Conservation (phyloP, 1,140 invertebrate species). For the Drosophila busckii region DNA sequence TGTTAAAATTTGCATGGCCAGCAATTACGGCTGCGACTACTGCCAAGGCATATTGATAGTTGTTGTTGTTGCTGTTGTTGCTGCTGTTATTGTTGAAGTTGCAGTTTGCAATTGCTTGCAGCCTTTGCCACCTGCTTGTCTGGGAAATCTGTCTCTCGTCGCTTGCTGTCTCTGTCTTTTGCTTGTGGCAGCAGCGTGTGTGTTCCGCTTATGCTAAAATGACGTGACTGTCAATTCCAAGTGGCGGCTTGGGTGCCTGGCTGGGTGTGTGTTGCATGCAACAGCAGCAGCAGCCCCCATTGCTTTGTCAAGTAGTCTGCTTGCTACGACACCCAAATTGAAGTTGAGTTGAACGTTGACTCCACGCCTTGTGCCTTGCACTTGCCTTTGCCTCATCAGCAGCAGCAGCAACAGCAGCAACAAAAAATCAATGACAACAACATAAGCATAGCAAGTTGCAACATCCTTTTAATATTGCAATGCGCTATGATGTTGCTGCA, state of each 20-base stretch:
- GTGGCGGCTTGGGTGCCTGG: conserved; percentile 7
- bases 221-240: conserved; percentile 67
- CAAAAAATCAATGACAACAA: conserved; percentile 44
- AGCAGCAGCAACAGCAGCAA: conserved; percentile 54
- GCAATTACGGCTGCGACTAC: conserved; percentile 65
- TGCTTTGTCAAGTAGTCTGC: conserved; percentile 62
- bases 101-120: conserved; percentile 27
- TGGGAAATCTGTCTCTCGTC: conserved; percentile 47
- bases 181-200: conserved; percentile 49
- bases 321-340: conserved; percentile 55
- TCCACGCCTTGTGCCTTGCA: conserved; percentile 20
- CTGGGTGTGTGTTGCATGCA: neutral
- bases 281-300: conserved; percentile 1
- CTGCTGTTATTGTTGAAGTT: conserved; percentile 5
- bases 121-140: conserved; percentile 71
- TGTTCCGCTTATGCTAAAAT: conserved; percentile 69
- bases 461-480: conserved; percentile 46
- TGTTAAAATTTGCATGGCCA: conserved; percentile 62
- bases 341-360: conserved; percentile 18
- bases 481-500: too few species aligned
- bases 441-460: conserved; percentile 7
- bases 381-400: conserved; percentile 60
- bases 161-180: conserved; percentile 4
- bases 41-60: conserved; percentile 56
- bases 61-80: conserved; percentile 11